Evolutionary conservation across 2,888 invertebrate species (phyloP), one percentile per base, ranked within the genome.

Genomic region (Hypsopygia costalis): DNA sequence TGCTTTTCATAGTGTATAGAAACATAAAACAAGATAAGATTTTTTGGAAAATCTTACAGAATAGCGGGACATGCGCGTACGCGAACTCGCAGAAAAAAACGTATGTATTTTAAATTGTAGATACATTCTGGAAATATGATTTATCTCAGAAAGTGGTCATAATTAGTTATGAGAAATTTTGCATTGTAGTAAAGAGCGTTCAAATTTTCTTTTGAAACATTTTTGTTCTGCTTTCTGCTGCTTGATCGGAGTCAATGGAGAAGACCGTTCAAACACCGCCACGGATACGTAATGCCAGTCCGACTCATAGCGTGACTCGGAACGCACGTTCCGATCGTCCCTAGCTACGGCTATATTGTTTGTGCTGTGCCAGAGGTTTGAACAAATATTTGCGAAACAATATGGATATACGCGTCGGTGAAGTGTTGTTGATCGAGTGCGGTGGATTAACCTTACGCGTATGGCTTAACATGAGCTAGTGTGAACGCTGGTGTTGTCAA

Each of bases 351-450:
- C 4, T 4, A 69, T 72, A 72, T 75, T 69, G 60, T 67, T 58
- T 58, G 61, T 55, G 56, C 49, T 47, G 62, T 60, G 58, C 51
- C 58, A 52, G 16, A 64, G 67, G 63, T 69, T 72, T 69, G 55
- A 50, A 41, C 60, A 58, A 67, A 71, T 60, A 69, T 76, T 78
- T 65, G 73, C 64, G 53, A 54, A 49, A 47, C 62, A 49, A 47
- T 62, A 68, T 83, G 82, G 74, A 64, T 69, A 62, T 62, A 56
- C 49, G 58, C 58, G 16, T 16, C 16, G 52, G 78, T 81, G 77
- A 63, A 69, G 80, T 83, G 81, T 54, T 83, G 81, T 54, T 73
- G 65, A 62, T 61, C 49, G 61, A 62, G 70, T 75, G 78, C 54
- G 60, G 72, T 69, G 79, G 67, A 65, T 65, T 67, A 61, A 70